Evolutionary conservation across 2,888 invertebrate species (phyloP).

Genomic region (Chesias legatella): DNA sequence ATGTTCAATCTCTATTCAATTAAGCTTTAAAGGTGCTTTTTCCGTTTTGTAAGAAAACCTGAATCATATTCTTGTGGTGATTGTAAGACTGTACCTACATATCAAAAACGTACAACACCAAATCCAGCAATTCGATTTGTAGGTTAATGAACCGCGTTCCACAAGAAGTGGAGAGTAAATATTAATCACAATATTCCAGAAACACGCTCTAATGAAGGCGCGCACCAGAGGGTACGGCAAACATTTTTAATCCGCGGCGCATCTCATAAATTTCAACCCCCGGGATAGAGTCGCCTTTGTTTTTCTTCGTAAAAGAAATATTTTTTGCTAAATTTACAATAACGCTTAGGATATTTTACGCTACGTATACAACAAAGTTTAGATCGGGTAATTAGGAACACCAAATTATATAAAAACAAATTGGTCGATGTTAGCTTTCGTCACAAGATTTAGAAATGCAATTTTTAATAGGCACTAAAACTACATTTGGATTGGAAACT

Average conservation of each 20-base stretch:
- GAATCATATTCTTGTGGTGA: too few species aligned
- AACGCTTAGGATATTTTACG: conserved; percentile 39
- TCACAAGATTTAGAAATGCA: too few species aligned
- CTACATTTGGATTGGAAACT: too few species aligned
- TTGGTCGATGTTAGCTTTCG: too few species aligned
- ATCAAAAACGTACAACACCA: conserved; percentile 38
- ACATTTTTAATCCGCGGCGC: conserved; percentile 76
- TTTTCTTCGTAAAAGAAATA: conserved; percentile 66
- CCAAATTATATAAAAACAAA: too few species aligned
- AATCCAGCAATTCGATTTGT: conserved; percentile 41
- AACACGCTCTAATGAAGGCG: conserved; percentile 68
- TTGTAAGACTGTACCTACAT: too few species aligned
- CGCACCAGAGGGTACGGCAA: conserved; percentile 68
- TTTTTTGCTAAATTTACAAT: conserved; percentile 66
- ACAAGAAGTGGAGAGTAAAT: conserved; percentile 72
- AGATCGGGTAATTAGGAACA: too few species aligned
- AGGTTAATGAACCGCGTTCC: conserved; percentile 63
- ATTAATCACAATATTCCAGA: conserved; percentile 72
- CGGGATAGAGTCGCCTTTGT: conserved; percentile 69
- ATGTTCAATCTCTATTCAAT: too few species aligned
- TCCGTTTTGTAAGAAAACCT: too few species aligned
- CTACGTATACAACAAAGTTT: too few species aligned
- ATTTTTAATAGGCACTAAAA: too few species aligned
- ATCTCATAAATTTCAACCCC: conserved; percentile 74
- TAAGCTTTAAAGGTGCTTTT: too few species aligned